Base-by-base conservation (phyloP, 2,113 vertebrate genomes). In the Phaethon lepturus region DNA sequence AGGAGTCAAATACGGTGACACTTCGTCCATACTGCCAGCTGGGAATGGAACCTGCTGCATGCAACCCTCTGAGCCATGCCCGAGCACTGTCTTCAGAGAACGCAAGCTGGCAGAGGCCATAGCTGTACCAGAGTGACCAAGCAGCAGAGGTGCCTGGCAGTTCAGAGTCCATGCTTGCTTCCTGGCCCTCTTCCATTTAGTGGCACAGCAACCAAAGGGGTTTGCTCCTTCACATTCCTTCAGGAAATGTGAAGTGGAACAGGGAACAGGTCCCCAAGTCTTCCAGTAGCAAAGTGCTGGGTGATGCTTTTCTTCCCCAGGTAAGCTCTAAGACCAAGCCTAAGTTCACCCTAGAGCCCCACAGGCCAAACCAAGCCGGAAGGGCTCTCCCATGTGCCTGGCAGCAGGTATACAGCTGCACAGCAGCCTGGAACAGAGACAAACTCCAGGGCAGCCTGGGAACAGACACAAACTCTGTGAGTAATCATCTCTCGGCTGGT, bases 341-440 rank as follows among this genome's bases (percentile, higher is more conserved):
- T 31, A 73, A 67, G 29, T 9, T 53, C 63, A 89, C 16, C 35
- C n/a, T 10, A 35, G 15, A 84, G 50, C 28, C 72, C 63, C n/a
- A 28, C 15, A 44, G 64, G 47, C 56, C 76, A 84, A 80, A 71
- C 12, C 60, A 81, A 76, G 55, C 17, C 3, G 5, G 58, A 23
- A 74, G 6, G 31, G 47, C 76, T 88, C 50, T 94, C 40, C 64
- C 60, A 71, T 29, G 38, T 56, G 76, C 60, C 52, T 60, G 86
- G 72, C 76, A 91, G 63, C 59, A 59, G 1, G 52, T 38, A 11
- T 31, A 50, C 68, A 91, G 86, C 86, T 94, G 86, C 56, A 35
- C 38, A 92, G 63, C 53, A 76, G 79, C 85, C 85, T 96, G 94
- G 90, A 95, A 93, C 56, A 85, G 24, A 69, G 42, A 64, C 64